A percentile compares a stretch with the other conserved stretches of the same genome.
Evolutionary conservation across 2,888 invertebrate genomes (phyloP).

Genomic region (Epiblema foenella): DNA sequence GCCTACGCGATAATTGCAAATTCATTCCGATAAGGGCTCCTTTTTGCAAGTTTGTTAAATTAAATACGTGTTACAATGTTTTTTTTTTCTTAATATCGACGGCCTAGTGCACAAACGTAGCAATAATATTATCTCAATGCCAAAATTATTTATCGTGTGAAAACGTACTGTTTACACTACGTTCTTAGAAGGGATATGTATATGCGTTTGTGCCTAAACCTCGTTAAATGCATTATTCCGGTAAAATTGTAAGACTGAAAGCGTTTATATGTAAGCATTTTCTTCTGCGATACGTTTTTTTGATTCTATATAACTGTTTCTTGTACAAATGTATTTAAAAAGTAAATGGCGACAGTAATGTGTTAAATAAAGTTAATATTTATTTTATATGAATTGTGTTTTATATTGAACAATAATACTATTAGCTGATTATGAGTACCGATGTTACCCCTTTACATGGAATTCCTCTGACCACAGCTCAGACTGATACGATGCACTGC

Average conservation of each 20-base stretch:
- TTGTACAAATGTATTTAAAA: constrained; percentile 25
- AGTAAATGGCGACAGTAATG: constrained; percentile 18
- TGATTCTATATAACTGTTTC: constrained; percentile 9
- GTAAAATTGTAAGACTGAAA: constrained; percentile 28
- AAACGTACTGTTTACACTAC: neutral
- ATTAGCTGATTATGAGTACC: neutral
- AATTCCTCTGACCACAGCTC: too few species aligned
- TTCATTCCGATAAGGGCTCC: too few species aligned
- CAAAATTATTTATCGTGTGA: neutral
- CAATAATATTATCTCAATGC: neutral
- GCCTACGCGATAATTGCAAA: too few species aligned
- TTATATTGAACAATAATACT: neutral
- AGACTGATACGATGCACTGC: too few species aligned
- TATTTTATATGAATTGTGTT: constrained; percentile 24
- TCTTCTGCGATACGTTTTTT: neutral
- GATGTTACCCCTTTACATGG: too few species aligned
- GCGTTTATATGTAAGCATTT: constrained; percentile 14
- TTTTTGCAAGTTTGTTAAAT: too few species aligned
- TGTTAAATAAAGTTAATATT: constrained; percentile 36
- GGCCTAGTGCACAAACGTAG: neutral
- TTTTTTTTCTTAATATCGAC: too few species aligned
- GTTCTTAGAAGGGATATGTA: neutral
- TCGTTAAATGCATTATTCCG: constrained; percentile 11
- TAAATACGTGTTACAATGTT: too few species aligned
- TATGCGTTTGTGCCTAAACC: neutral